A percentile compares a stretch with the other conserved stretches of the same genome.
Conservation (phyloP, 1,140 invertebrate species). For the Matsumurasca onukii region DNA sequence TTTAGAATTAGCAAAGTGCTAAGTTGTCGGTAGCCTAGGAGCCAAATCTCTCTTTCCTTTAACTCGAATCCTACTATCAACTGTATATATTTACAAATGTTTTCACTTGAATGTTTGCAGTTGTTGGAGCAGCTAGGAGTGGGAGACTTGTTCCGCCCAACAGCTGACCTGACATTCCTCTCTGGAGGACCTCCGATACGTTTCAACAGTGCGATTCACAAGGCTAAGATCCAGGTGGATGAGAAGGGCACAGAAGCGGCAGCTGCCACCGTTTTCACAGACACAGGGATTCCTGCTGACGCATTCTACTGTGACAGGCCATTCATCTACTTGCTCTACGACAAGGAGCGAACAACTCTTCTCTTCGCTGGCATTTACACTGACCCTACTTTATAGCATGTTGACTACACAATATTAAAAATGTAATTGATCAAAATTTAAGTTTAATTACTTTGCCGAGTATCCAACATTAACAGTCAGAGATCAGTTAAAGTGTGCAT, state of each 20-base stretch:
- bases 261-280: conserved; percentile 76
- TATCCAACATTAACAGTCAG: no score
- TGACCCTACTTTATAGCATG: conserved; percentile 40
- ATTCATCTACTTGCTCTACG: conserved; percentile 80
- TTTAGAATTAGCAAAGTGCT: no score
- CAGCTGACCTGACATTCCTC: conserved; percentile 63
- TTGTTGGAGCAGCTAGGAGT: conserved; percentile 65
- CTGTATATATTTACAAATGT: no score
- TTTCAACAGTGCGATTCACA: conserved; percentile 70
- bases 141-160: conserved; percentile 61
- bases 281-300: conserved; percentile 76
- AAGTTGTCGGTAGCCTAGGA: no score
- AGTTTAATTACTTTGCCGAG: no score
- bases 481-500: no score
- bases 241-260: conserved; percentile 79
- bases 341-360: conserved; percentile 58
- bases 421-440: no score
- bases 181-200: conserved; percentile 52
- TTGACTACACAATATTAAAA: no score
- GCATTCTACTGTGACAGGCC: conserved; percentile 86
- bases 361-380: conserved; percentile 77
- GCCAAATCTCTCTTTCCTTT: no score
- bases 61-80: no score
- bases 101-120: no score
- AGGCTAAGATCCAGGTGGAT: conserved; percentile 75